Evolutionary conservation across 1,140 invertebrate genomes (phyloP).

Genomic region (Pemphigus obesinymphae): DNA sequence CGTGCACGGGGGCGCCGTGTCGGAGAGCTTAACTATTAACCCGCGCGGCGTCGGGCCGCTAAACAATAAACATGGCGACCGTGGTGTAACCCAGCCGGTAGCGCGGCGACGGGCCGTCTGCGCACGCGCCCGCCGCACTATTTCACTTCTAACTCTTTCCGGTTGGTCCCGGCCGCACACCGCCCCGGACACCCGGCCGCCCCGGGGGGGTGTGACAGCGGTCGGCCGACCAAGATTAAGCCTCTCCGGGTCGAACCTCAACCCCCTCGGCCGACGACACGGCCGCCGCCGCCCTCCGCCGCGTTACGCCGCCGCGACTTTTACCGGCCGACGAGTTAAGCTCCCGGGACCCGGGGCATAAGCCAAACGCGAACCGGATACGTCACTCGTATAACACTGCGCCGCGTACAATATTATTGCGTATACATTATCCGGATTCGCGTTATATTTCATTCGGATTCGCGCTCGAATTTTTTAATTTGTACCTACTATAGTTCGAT

Average conservation of each 20-base stretch:
- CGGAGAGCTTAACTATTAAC: slow-evolving; percentile 41
- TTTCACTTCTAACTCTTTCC: slow-evolving; percentile 41
- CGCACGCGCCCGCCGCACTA: slow-evolving; percentile 17
- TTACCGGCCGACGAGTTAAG: slow-evolving; percentile 39
- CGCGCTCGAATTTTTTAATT: too few species aligned
- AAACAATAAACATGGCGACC: slow-evolving; percentile 41
- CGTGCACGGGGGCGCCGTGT: slow-evolving; percentile 40
- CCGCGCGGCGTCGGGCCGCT: slow-evolving; percentile 37
- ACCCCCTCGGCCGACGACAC: background rate
- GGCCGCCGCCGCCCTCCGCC: background rate
- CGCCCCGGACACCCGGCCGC: slow-evolving; percentile 11
- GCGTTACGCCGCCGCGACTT: slow-evolving; percentile 25
- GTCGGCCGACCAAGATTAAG: slow-evolving; percentile 36
- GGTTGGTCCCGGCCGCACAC: slow-evolving; percentile 37
- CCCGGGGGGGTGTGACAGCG: slow-evolving; percentile 18
- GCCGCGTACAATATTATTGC: background rate
- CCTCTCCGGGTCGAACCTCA: slow-evolving; percentile 41
- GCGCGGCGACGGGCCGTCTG: background rate
- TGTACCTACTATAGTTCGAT: too few species aligned
- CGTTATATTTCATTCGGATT: background rate
- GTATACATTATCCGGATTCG: too few species aligned
- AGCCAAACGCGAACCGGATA: slow-evolving; percentile 41
- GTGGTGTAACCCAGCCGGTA: background rate
- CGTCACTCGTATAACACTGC: slow-evolving; percentile 16
- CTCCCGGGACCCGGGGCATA: slow-evolving; percentile 36